Percentiles rank a stretch among this genome's conserved stretches.
phyloP scores from a whole-genome alignment of 2,113 vertebrate genomes.

The Gobiocypris rarus region DNA sequence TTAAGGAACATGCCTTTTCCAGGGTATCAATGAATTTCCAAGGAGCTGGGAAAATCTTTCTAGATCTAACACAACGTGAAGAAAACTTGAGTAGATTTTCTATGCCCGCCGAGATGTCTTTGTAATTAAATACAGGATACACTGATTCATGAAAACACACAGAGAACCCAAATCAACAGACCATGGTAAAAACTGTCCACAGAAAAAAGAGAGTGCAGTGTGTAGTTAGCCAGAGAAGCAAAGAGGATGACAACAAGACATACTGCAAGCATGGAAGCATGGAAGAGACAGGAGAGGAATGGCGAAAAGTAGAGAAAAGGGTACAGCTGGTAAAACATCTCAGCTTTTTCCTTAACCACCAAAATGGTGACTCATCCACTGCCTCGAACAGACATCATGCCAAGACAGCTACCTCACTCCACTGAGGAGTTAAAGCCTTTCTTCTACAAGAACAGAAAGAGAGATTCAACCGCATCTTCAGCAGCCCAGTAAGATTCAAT shows the following conservation, averaged over 20 bases:
- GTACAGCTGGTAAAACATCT: conserved; percentile 31
- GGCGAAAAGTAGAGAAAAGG: neutral
- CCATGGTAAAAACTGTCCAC: neutral
- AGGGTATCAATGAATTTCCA: neutral
- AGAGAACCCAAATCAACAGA: neutral
- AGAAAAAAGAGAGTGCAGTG: neutral
- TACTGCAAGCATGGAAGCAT: neutral
- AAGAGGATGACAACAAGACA: neutral
- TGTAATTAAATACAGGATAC: neutral
- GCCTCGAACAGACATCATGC: conserved; percentile 14
- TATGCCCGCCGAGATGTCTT: neutral
- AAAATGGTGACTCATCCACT: conserved; percentile 56
- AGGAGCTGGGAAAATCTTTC: neutral
- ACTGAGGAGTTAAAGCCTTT: conserved; percentile 7
- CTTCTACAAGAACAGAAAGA: conserved; percentile 2
- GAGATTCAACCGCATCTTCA: conserved; percentile 10
- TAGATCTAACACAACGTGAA: neutral
- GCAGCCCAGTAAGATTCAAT: neutral
- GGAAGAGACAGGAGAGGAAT: neutral
- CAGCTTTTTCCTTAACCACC: conserved; percentile 26
- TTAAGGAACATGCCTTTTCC: neutral
- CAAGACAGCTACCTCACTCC: conserved; percentile 25
- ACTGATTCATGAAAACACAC: neutral
- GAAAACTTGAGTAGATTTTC: neutral
- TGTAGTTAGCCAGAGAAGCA: neutral